Evolutionary conservation across 2,797 vertebrate species (phyloP).

Genomic region (Valencia hispanica): DNA sequence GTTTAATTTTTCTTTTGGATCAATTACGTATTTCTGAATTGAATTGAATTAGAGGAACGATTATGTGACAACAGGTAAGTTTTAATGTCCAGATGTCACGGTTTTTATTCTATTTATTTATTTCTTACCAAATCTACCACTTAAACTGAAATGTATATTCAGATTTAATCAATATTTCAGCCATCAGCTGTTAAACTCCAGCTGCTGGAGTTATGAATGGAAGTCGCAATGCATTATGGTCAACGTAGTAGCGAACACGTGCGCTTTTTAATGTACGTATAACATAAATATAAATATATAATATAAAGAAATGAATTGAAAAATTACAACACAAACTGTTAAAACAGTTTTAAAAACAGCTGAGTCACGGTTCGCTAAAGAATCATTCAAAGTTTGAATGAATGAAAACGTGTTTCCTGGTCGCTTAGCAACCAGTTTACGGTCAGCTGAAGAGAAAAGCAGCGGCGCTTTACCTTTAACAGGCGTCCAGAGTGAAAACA

Average conservation of each 20-base stretch:
- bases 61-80: too few species aligned
- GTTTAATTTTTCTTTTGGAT: too few species aligned
- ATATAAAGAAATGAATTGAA: background rate
- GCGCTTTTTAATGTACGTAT: background rate
- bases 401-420: background rate
- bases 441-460: background rate
- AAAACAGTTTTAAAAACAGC: background rate
- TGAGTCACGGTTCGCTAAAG: background rate
- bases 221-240: background rate
- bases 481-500: fast-evolving
- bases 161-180: background rate
- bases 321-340: background rate
- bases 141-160: background rate
- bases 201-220: background rate
- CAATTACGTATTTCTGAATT: too few species aligned
- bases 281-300: background rate
- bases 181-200: background rate
- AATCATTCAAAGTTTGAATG: background rate
- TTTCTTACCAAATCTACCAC: background rate
- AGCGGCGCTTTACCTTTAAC: conserved; percentile 13
- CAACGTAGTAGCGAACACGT: background rate
- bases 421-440: background rate
- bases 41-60: too few species aligned
- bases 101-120: too few species aligned
- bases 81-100: too few species aligned